Conservation (phyloP, 2,797 vertebrate genomes). For the Notolabrus celidotus region DNA sequence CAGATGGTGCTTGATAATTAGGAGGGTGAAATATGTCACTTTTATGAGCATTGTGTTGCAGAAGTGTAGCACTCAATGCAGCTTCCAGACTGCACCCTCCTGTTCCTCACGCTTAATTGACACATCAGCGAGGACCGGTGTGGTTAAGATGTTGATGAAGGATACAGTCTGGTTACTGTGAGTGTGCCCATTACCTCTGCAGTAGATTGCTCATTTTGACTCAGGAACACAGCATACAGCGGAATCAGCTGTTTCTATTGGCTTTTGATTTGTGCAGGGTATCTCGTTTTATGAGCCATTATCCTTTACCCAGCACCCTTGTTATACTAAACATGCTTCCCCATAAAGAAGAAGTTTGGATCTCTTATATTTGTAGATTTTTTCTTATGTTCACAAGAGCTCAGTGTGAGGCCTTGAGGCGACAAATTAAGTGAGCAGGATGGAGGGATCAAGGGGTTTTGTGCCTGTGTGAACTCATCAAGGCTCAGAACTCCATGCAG, state of each 20-base stretch:
- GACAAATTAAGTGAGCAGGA: conserved; percentile 29
- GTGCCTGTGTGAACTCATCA: conserved; percentile 25
- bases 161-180: conserved; percentile 30
- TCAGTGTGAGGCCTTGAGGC: conserved; percentile 23
- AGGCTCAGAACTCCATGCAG: conserved; percentile 14
- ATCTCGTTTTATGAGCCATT: conserved; percentile 30
- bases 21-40: conserved; percentile 66
- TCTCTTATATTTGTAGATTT: background rate
- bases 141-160: conserved; percentile 58
- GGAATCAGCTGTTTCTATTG: conserved; percentile 45
- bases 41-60: conserved; percentile 57
- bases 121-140: conserved; percentile 54
- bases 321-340: conserved; percentile 25
- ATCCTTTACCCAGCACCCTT: background rate
- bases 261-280: conserved; percentile 44
- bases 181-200: conserved; percentile 50
- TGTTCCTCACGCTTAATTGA: conserved; percentile 64
- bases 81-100: conserved; percentile 43
- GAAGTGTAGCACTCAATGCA: conserved; percentile 13
- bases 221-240: conserved; percentile 18
- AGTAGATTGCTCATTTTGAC: conserved; percentile 39
- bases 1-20: conserved; percentile 77
- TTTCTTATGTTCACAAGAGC: background rate
- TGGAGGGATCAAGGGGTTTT: conserved; percentile 11
- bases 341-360: background rate